Percentiles rank a stretch among this genome's conserved stretches.
Conservation (phyloP, 2,113 vertebrate species). For the Asarcornis scutulata region DNA sequence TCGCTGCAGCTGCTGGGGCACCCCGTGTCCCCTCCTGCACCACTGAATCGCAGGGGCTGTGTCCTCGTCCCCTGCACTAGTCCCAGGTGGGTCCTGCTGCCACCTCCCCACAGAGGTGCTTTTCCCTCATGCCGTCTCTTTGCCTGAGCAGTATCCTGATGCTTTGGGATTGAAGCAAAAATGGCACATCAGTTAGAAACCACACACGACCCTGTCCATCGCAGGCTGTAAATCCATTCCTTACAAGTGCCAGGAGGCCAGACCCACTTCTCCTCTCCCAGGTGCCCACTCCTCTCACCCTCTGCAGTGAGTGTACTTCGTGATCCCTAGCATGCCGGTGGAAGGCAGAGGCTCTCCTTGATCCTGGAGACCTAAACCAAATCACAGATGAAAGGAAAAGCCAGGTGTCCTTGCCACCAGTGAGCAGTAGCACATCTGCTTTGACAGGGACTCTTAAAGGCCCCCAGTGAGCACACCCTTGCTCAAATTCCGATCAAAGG, state of each 20-base stretch:
- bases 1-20: background rate
- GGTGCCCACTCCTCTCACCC: background rate
- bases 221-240: background rate
- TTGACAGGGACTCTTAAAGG: background rate
- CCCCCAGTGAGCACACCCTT: background rate
- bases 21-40: rapidly evolving
- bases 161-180: background rate
- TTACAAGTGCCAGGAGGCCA: rapidly evolving
- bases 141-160: background rate
- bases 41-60: background rate
- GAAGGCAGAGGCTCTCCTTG: background rate
- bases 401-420: background rate
- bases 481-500: background rate
- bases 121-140: background rate
- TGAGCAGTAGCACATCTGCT: slow-evolving; percentile 38
- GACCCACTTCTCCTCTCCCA: background rate
- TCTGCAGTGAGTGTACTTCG: background rate
- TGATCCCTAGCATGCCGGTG: background rate
- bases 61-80: background rate
- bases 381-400: background rate
- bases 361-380: background rate
- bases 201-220: background rate
- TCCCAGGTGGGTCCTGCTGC: background rate
- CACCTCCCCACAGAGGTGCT: background rate
- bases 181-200: background rate